Evolutionary conservation across 2,113 vertebrate species (phyloP).

Genomic region (Atractosteus spatula): DNA sequence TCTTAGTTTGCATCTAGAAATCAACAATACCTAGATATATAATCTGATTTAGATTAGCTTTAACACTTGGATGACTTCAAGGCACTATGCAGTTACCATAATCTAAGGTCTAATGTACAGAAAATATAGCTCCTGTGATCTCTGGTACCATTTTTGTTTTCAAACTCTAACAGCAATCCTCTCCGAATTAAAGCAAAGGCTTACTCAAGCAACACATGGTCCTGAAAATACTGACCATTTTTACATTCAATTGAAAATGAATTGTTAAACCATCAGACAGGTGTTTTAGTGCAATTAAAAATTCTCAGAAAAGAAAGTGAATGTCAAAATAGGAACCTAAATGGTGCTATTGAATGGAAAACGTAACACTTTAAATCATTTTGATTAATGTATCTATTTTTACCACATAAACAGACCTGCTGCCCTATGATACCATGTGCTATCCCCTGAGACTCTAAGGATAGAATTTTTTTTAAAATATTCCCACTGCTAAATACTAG

Average conservation of each 20-base stretch:
- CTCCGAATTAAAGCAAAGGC: background rate
- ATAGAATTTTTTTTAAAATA: too few relatives aligned
- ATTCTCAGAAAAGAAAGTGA: too few relatives aligned
- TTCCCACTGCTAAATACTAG: too few relatives aligned
- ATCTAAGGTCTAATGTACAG: background rate
- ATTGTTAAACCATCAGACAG: background rate
- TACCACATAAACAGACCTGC: too few relatives aligned
- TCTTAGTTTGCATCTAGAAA: background rate
- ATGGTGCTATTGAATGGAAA: too few relatives aligned
- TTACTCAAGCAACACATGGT: background rate
- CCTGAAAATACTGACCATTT: background rate
- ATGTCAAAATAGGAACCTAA: too few relatives aligned
- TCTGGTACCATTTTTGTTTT: background rate
- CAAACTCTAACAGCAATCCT: background rate
- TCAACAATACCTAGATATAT: background rate
- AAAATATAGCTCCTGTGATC: background rate
- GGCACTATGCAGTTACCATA: conserved; percentile 19
- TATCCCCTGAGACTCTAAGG: too few relatives aligned
- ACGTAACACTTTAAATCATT: background rate
- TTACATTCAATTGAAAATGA: conserved; percentile 9
- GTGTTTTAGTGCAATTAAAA: too few relatives aligned
- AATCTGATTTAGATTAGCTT: background rate
- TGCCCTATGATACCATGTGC: too few relatives aligned
- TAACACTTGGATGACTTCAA: conserved; percentile 1
- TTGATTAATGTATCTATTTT: background rate